Conservation (phyloP, 2,113 vertebrate genomes). For the Irena cyanogastra region DNA sequence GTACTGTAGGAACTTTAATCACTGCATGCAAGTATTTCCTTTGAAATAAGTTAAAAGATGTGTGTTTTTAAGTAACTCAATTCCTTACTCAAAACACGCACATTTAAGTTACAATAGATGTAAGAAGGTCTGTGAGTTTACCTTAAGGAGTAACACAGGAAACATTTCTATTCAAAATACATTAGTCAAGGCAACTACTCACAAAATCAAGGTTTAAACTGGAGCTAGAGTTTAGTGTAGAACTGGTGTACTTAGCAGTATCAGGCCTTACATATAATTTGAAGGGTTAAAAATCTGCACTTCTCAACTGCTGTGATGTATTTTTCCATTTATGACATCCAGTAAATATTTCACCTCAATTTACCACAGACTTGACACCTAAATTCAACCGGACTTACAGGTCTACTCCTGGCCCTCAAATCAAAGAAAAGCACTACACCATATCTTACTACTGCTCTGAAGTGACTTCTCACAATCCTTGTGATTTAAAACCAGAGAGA, state of each 20-base stretch:
- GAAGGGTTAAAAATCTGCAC: neutral
- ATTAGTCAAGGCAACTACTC: neutral
- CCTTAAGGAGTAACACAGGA: neutral
- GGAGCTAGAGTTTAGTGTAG: neutral
- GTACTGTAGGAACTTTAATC: neutral
- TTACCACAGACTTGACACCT: neutral
- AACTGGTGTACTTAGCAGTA: fast-evolving
- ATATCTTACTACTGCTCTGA: neutral
- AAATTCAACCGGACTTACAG: neutral
- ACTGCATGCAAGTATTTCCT: neutral
- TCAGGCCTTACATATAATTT: neutral
- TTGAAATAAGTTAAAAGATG: neutral
- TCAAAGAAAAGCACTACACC: neutral
- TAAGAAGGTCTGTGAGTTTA: neutral
- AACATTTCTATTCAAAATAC: neutral
- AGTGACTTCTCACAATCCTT: neutral
- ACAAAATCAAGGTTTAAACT: neutral
- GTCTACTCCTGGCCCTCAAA: neutral
- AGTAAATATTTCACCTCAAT: neutral
- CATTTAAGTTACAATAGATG: neutral
- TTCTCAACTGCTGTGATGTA: neutral
- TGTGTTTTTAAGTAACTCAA: neutral
- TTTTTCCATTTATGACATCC: neutral
- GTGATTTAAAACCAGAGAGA: neutral
- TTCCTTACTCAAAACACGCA: neutral